These are phyloP conservation scores for Xenopus laevis DNA, from an alignment of 2,113 vertebrate species.

Conservation along the genomic window DNA sequence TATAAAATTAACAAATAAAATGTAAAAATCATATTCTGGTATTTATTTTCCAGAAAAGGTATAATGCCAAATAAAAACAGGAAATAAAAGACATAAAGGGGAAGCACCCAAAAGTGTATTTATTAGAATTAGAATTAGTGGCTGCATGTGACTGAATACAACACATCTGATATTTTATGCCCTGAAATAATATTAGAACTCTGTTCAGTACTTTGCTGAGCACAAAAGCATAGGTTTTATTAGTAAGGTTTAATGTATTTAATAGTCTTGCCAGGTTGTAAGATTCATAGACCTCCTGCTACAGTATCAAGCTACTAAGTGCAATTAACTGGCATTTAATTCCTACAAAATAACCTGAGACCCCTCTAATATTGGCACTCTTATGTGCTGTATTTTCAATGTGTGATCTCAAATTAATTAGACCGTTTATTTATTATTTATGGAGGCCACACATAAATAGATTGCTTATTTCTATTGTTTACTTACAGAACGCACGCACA, in stretches of 20 bases:
- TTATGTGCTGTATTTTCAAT: background rate
- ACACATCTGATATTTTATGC: background rate
- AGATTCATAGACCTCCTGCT: background rate
- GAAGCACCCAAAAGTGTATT: too few relatives aligned
- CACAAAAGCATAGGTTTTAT: too few relatives aligned
- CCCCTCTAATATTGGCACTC: background rate
- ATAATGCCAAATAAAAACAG: too few relatives aligned
- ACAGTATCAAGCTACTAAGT: conserved; percentile 3
- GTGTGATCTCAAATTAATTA: background rate
- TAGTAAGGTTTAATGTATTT: background rate
- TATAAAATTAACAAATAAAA: too few relatives aligned
- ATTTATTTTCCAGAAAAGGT: too few relatives aligned
- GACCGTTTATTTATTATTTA: background rate
- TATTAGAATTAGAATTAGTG: background rate
- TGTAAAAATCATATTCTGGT: too few relatives aligned
- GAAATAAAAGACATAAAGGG: too few relatives aligned
- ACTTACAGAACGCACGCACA: background rate
- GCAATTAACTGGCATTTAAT: background rate
- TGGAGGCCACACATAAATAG: background rate
- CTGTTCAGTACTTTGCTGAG: background rate
- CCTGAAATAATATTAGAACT: background rate
- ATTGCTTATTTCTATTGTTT: background rate
- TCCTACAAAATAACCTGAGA: background rate
- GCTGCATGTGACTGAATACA: background rate
- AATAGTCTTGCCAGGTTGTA: background rate